Evolutionary conservation across 2,888 invertebrate species (phyloP), one percentile per base, ranked within the genome.

Genomic region (Reticulitermes lucifugus): DNA sequence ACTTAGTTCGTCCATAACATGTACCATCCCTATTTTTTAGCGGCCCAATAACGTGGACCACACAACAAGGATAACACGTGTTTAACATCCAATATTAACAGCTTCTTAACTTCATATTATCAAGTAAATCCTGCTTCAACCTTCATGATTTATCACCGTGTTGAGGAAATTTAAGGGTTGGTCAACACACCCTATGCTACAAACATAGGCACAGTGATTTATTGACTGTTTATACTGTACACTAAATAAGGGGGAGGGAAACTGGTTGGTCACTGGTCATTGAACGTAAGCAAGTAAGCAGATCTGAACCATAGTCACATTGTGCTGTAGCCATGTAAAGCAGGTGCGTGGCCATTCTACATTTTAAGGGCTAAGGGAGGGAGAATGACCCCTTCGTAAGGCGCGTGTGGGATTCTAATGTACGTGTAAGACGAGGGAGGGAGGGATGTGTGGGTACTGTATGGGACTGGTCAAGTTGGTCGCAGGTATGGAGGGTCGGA

Each of bases 141-240:
- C 25, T 41, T 73, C 41, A 25, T 81, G 81, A 81, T 81, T 81
- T 81, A 81, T 81, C 35, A 25, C 59, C 60, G 22, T 65, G 81
- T n/a, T 60, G 60, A 81, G 81, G 14, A 81, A 81, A 81, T 43
- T 81, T 46, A 65, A 70, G 81, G 81, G 81, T 29, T 65, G 81
- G 81, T 77, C 77, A 77, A 41, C 46, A n/a, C 77, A n/a, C 77
- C 77, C 77, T 46, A 43, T 60, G 9, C 22, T 81, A 25, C 81
- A 70, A 65, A 60, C 70, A 65, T 41, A 25, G 25, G 65, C 41
- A 73, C 21, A 43, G 46, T 85, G 85, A 85, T 85, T 83, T 85
- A 85, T 85, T 41, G 85, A 85, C 85, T 85, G 85, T 85, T 85
- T 85, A 85, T 85, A 83, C 77, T 77, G 35, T 22, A 77, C 46